Conservation (phyloP, 2,797 vertebrate species). For the Serranus cabrilla region DNA sequence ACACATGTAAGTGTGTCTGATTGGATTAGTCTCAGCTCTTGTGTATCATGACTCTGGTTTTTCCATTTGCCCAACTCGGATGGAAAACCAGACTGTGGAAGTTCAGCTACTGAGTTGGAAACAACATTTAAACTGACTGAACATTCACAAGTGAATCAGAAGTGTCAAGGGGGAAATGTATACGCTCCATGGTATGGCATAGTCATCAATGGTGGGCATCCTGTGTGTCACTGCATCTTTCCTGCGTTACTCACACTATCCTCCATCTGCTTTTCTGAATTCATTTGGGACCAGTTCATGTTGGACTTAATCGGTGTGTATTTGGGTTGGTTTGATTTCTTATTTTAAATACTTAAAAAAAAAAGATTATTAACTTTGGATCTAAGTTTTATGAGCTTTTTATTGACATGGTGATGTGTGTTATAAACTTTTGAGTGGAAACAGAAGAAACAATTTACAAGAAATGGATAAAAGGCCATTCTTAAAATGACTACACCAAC, state of each 20-base stretch:
- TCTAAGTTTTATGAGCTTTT: background rate
- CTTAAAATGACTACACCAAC: background rate
- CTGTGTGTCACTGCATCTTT: constrained; percentile 3
- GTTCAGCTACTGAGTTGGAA: constrained; percentile 11
- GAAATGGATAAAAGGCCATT: background rate
- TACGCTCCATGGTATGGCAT: background rate
- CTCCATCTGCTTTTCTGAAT: constrained; percentile 24
- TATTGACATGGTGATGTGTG: background rate
- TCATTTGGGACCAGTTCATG: background rate
- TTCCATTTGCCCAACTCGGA: constrained; percentile 49
- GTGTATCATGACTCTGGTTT: constrained; percentile 37
- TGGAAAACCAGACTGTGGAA: constrained; percentile 36
- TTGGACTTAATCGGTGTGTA: background rate
- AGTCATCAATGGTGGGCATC: constrained; percentile 19
- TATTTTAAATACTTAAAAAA: background rate
- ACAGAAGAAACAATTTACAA: background rate
- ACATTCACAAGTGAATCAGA: constrained; percentile 34
- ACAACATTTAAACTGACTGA: background rate
- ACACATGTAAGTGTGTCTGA: constrained; percentile 30
- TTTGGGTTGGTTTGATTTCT: background rate
- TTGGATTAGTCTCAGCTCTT: constrained; percentile 38
- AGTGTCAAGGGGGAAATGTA: background rate
- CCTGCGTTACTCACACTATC: background rate
- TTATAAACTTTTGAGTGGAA: background rate
- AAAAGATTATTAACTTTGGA: background rate